Base-by-base conservation (phyloP, 2,797 vertebrate species). In the Monodelphis domestica region DNA sequence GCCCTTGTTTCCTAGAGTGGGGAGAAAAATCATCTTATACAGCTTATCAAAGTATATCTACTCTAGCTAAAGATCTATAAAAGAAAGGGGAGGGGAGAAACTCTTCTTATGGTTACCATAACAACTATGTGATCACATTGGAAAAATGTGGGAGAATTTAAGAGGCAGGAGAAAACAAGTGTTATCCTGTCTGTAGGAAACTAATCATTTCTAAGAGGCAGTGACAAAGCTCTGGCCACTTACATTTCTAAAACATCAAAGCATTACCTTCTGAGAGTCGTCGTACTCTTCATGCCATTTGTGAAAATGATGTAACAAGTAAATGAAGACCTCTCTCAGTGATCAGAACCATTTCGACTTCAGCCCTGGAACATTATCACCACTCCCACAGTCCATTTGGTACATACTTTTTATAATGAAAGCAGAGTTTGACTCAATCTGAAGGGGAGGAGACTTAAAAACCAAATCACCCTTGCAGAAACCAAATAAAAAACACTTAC, bases 341-440 rank as follows among this genome's bases (percentile, higher is more conserved):
- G 93, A 97, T 95, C 94, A 97, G 97, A 97, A 97, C 96, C 96
- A 96, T 97, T 97, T 96, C 95, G 94, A 96, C 97, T 98, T 97
- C 96, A 94, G 94, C 94, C 97, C 97, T 98, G 97, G 96, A 96
- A 97, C 95, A 91, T 95, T 92, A 97, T 96, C 95, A 97, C 97
- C 96, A 97, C 97, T 98, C 97, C 97, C 96, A 96, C 95, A 2
- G 93, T 89, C 97, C 95, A 88, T n/a, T 96, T 97, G 97, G 97
- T 97, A 97, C 29, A 87, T 89, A n/a, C 97, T 98, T 98, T 96
- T 96, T 96, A 97, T 89, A 98, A 97, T 54, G 97, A 98, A 98
- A 98, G 97, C 98, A 95, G 98, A 98, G 97, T 96, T 95, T 97
- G 98, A 98, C 97, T 98, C 97, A 97, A 91, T 97, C 96, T 97